Percentiles rank a stretch among this genome's conserved stretches.
phyloP scores from a whole-genome alignment of 2,797 vertebrate species.

The Danio kyathit region DNA sequence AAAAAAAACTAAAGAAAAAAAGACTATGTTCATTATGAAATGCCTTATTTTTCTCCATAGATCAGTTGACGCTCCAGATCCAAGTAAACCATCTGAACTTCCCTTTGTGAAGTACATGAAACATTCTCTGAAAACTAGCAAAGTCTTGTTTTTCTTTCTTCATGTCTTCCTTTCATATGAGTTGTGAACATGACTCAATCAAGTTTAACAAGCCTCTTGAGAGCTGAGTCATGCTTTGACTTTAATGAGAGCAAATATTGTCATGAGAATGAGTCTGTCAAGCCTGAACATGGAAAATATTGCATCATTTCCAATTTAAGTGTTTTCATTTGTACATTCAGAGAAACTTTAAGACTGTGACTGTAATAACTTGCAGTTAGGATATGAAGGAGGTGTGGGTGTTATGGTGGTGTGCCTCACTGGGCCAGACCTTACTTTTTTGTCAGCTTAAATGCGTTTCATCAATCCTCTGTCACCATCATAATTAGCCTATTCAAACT shows the following conservation, averaged over 20 bases:
- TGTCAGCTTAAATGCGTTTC: slow-evolving; percentile 26
- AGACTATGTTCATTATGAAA: background rate
- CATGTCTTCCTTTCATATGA: slow-evolving; percentile 37
- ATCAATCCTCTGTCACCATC: slow-evolving; percentile 42
- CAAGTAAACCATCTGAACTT: slow-evolving; percentile 19
- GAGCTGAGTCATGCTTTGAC: slow-evolving; percentile 42
- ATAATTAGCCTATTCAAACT: slow-evolving; percentile 27
- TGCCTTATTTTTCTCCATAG: slow-evolving; percentile 2
- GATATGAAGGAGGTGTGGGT: background rate
- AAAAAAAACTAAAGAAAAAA: background rate
- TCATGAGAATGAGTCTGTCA: slow-evolving; percentile 12
- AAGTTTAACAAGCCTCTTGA: slow-evolving; percentile 47
- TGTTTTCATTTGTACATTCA: slow-evolving; percentile 17
- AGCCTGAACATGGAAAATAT: slow-evolving; percentile 11
- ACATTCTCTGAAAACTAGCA: slow-evolving; percentile 21
- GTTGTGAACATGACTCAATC: slow-evolving; percentile 50
- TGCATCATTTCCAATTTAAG: slow-evolving; percentile 36
- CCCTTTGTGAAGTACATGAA: background rate
- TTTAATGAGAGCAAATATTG: slow-evolving; percentile 41
- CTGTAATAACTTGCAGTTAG: background rate
- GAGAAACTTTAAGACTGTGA: background rate
- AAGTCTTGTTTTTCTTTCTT: slow-evolving; percentile 9
- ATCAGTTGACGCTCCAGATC: background rate
- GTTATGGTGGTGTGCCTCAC: background rate
- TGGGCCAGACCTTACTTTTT: slow-evolving; percentile 10